Percentiles rank a stretch among this genome's conserved stretches.
phyloP scores from a whole-genome alignment of 2,797 vertebrate genomes.

The Alosa sapidissima region DNA sequence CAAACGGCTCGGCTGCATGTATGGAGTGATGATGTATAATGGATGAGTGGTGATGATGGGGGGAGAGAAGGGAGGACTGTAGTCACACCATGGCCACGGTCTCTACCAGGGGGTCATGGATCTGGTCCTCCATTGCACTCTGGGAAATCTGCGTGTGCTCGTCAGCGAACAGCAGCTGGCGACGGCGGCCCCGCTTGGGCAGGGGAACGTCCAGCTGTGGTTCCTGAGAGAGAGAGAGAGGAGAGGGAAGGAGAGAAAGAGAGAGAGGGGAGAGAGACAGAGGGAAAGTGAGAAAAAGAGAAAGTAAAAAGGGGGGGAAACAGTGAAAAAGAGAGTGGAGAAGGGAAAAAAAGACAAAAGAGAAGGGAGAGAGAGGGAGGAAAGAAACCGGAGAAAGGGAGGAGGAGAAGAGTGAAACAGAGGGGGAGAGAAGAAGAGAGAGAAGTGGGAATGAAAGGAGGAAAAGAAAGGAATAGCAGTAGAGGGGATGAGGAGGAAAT shows the following conservation, averaged over 20 bases:
- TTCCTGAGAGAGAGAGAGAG: slow-evolving; percentile 27
- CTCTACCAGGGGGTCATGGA: slow-evolving; percentile 49
- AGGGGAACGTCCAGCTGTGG: slow-evolving; percentile 41
- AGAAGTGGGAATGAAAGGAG: background rate
- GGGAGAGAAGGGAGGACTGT: too few relatives aligned
- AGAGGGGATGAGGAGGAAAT: background rate
- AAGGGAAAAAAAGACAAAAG: background rate
- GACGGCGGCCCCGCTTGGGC: slow-evolving; percentile 48
- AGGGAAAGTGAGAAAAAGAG: background rate
- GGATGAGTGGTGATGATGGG: background rate
- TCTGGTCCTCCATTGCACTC: slow-evolving; percentile 69
- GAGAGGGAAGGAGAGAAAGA: background rate
- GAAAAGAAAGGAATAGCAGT: background rate
- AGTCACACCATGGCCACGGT: background rate
- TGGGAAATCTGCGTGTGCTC: slow-evolving; percentile 75
- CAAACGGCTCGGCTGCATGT: background rate
- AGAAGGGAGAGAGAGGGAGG: background rate
- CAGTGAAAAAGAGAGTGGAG: background rate
- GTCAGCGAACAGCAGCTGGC: slow-evolving; percentile 75
- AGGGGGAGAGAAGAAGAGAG: background rate
- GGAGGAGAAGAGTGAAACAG: background rate
- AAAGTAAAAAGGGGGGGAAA: background rate
- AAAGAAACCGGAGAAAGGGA: background rate
- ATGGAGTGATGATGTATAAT: background rate
- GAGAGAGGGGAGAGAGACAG: background rate